Base-by-base conservation (phyloP, 2,888 invertebrate genomes). In the Drosophila nigricruria region DNA sequence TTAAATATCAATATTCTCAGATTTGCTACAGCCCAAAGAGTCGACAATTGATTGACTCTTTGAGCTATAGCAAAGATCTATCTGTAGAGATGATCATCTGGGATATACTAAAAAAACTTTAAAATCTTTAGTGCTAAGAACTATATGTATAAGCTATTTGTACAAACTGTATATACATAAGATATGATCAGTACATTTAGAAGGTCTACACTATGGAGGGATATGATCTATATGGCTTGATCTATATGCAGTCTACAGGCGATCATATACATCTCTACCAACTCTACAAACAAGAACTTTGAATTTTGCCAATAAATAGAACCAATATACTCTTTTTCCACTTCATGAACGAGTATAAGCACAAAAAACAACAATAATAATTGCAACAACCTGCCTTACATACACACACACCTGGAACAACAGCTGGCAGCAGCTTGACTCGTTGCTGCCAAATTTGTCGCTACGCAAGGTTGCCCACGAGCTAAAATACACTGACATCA, bases 371-470 rank as follows among this genome's bases (percentile, higher is more conserved):
- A 53, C 14, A 47, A 52, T 34, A 43, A 62, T 32, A 45, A 50
- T 52, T 52, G 50, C n/a, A 42, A 53, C 12, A 32, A 47, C 54
- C 49, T 50, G 68, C 58, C 49, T 49, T 32, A 49, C 49, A 49
- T 49, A 49, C 49, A 49, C 49, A 49, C 49, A 49, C 49, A 49
- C 49, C 49, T 49, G 49, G 47, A 49, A 49, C 18, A 32, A 49
- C 49, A 32, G 49, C 49, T 49, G 75, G 38, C 56, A 77, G 71
- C 68, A 50, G 59, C 49, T 59, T 59, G 68, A 85, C 82, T 84
- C 52, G 85, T 71, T 71, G 78, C 81, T 67, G 81, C 85, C 85
- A 86, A 86, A 86, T 87, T 81, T 77, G 85, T 75, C 69, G 82
- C 57, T 69, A 43, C 71, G 73, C 87, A 86, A 86, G 86, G 86